Evolutionary conservation across 2,888 invertebrate genomes (phyloP).

Genomic region (Melinaea menophilus): DNA sequence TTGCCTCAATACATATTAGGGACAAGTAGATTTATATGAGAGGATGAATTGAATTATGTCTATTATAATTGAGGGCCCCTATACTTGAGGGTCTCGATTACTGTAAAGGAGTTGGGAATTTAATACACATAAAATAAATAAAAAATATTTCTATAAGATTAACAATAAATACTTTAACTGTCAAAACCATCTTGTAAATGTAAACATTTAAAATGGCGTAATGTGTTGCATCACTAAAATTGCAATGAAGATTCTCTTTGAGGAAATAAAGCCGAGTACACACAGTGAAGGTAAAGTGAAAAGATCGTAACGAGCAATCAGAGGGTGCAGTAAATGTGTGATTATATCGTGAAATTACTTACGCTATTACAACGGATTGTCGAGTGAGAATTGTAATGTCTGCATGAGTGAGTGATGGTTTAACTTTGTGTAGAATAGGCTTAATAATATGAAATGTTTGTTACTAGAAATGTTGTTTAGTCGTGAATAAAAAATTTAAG

Average conservation of each 20-base stretch:
- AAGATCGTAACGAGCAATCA: constrained; percentile 16
- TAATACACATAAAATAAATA: not conserved
- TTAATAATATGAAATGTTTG: too few relatives aligned
- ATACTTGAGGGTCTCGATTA: constrained; percentile 2
- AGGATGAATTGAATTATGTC: constrained; percentile 17
- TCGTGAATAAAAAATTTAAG: not conserved
- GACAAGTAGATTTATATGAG: constrained; percentile 14
- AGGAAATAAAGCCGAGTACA: constrained; percentile 14
- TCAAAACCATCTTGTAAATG: not conserved
- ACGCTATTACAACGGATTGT: constrained; percentile 21
- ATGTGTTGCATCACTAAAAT: constrained; percentile 9
- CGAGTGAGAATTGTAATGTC: constrained; percentile 17
- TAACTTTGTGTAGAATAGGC: not conserved
- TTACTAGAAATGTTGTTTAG: too few relatives aligned
- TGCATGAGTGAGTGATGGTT: constrained; percentile 10
- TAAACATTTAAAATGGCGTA: not conserved
- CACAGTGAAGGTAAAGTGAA: constrained; percentile 18
- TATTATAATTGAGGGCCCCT: constrained; percentile 21
- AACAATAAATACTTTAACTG: not conserved
- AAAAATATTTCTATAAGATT: not conserved
- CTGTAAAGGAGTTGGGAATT: constrained; percentile 2
- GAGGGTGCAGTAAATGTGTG: constrained; percentile 24
- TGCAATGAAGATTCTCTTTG: constrained; percentile 19
- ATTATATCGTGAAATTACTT: constrained; percentile 25
- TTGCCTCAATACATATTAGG: constrained; percentile 15